A percentile compares a stretch with the other conserved stretches of the same genome.
Evolutionary conservation across 2,797 vertebrate species (phyloP).

Genomic region (Brachyrhaphis roseni): DNA sequence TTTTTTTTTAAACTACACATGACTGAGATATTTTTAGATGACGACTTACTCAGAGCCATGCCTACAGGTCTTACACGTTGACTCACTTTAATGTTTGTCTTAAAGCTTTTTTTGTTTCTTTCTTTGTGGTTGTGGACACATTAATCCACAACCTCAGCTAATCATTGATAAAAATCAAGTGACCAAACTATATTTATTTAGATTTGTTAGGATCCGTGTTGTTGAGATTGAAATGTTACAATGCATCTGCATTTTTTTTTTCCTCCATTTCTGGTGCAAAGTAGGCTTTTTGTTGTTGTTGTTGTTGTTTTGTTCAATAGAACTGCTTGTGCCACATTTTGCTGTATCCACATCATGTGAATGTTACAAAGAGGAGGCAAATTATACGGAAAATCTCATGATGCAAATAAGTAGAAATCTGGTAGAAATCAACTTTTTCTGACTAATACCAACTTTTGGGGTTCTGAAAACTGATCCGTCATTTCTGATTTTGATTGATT

Average conservation of each 20-base stretch:
- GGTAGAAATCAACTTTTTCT: background rate
- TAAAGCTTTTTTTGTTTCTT: conserved; percentile 38
- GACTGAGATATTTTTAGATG: conserved; percentile 40
- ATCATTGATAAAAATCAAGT: conserved; percentile 75
- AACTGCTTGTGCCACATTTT: conserved; percentile 61
- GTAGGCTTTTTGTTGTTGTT: conserved; percentile 8
- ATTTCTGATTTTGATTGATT: background rate
- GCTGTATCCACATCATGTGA: conserved; percentile 70
- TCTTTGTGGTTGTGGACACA: conserved; percentile 50
- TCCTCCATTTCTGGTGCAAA: conserved; percentile 14
- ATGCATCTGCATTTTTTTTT: conserved; percentile 12
- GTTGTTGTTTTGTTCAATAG: conserved; percentile 35
- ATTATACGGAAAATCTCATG: conserved; percentile 16
- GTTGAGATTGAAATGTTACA: conserved; percentile 31
- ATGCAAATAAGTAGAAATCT: conserved; percentile 28
- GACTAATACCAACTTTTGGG: background rate
- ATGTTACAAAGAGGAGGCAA: conserved; percentile 59
- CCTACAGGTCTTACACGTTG: conserved; percentile 41
- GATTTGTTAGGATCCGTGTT: conserved; percentile 49
- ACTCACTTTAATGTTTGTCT: conserved; percentile 53
- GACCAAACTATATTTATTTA: conserved; percentile 82
- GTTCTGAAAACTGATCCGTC: background rate
- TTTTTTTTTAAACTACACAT: conserved; percentile 61
- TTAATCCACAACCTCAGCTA: conserved; percentile 62
- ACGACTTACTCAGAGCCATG: conserved; percentile 41